Evolutionary conservation across 2,797 vertebrate species (phyloP).

Genomic region (Macropus fuliginosus): DNA sequence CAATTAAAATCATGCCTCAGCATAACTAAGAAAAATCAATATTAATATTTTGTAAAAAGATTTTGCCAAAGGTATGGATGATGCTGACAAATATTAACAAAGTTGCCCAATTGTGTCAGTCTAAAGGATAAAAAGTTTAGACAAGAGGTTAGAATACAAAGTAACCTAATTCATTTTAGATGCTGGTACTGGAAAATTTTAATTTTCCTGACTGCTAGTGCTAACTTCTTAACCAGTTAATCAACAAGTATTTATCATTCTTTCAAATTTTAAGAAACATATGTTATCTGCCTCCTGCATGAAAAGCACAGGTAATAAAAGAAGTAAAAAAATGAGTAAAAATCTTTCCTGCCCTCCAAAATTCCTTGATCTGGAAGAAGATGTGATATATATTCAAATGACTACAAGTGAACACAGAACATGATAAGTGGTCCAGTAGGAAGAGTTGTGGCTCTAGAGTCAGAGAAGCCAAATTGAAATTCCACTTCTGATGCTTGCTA

Average conservation of each 20-base stretch:
- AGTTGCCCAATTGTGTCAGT: not conserved
- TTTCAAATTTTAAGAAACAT: not conserved
- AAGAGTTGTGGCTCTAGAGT: not conserved
- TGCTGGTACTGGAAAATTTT: not conserved
- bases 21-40: not conserved
- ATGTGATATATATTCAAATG: not conserved
- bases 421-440: not conserved
- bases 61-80: not conserved
- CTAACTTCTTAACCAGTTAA: not conserved
- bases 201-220: conserved; percentile 48
- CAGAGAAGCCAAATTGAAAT: not conserved
- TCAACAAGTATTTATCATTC: not conserved
- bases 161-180: conserved; percentile 31
- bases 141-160: conserved; percentile 17
- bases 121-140: not conserved
- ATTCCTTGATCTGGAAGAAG: not conserved
- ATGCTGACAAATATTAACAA: not conserved
- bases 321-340: not conserved
- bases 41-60: not conserved
- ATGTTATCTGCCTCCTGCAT: not conserved
- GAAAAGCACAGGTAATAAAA: not conserved
- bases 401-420: not conserved
- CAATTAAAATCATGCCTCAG: not conserved
- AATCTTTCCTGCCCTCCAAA: not conserved
- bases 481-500: not conserved